phyloP scores from a whole-genome alignment of 2,797 vertebrate genomes.

The Threskiornis aethiopicus region DNA sequence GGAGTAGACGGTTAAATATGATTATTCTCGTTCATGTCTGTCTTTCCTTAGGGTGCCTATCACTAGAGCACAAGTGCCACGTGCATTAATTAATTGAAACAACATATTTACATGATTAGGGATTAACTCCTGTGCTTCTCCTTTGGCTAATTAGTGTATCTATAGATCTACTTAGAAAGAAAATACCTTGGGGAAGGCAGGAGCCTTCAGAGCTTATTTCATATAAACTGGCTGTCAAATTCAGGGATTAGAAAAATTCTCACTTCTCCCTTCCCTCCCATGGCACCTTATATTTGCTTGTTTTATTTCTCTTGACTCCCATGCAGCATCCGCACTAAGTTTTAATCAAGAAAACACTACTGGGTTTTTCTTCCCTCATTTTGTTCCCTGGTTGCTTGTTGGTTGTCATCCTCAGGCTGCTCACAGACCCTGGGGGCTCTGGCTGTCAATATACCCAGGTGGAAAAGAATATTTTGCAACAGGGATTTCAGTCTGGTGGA shows the following conservation, averaged over 20 bases:
- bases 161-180: conserved; percentile 56
- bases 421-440: not conserved
- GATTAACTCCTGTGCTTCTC: conserved; percentile 49
- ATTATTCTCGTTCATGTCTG: not conserved
- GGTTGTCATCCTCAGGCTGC: not conserved
- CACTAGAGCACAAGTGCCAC: conserved; percentile 27
- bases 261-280: not conserved
- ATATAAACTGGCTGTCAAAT: not conserved
- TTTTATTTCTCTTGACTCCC: not conserved
- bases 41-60: conserved; percentile 50
- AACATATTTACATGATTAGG: conserved; percentile 58
- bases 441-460: not conserved
- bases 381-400: not conserved
- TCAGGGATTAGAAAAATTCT: conserved; percentile 20
- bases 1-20: not conserved
- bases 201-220: conserved; percentile 26
- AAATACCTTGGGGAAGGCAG: conserved; percentile 34
- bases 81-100: conserved; percentile 61
- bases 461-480: not conserved
- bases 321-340: not conserved
- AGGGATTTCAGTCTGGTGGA: not conserved
- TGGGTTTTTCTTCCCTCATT: not conserved
- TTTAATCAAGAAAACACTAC: not conserved
- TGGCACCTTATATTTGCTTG: not conserved
- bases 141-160: conserved; percentile 57